Percentiles rank a stretch among this genome's conserved stretches.
Conservation (phyloP, 2,113 vertebrate species). For the Urocynchramus pylzowi region DNA sequence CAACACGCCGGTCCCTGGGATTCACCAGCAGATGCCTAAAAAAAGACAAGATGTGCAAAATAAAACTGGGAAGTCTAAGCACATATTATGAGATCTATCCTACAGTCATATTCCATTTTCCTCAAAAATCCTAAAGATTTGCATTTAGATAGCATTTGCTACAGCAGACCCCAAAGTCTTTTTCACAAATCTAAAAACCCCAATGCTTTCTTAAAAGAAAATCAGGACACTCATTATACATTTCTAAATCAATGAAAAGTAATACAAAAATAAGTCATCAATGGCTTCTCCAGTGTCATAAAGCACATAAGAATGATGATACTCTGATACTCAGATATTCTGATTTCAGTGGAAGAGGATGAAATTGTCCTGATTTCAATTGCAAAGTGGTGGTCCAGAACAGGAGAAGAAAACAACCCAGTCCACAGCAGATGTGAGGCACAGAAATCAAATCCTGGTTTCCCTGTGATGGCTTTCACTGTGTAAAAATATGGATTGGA, state of each 20-base stretch:
- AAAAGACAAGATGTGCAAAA: not conserved
- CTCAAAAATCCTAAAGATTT: not conserved
- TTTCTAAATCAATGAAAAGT: not conserved
- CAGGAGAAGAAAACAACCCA: not conserved
- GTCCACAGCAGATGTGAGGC: not conserved
- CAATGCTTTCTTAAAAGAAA: not conserved
- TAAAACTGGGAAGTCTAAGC: not conserved
- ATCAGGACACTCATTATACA: not conserved
- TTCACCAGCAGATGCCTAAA: constrained; percentile 94
- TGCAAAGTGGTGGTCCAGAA: not conserved
- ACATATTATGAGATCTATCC: rapidly evolving
- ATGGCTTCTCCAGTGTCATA: not conserved
- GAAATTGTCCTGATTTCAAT: not conserved
- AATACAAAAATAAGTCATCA: not conserved
- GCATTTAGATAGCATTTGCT: not conserved
- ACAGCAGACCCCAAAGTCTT: not conserved
- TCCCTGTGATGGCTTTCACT: not conserved
- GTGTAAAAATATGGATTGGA: not conserved
- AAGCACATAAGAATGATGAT: not conserved
- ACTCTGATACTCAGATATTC: not conserved
- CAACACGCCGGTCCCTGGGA: constrained; percentile 94
- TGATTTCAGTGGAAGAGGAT: not conserved
- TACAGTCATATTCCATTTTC: not conserved
- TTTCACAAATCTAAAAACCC: not conserved
- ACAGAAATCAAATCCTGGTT: not conserved